These are phyloP conservation scores for Drosophila diplacantha DNA, from an alignment of 2,888 invertebrate genomes.

Conservation along the genomic window DNA sequence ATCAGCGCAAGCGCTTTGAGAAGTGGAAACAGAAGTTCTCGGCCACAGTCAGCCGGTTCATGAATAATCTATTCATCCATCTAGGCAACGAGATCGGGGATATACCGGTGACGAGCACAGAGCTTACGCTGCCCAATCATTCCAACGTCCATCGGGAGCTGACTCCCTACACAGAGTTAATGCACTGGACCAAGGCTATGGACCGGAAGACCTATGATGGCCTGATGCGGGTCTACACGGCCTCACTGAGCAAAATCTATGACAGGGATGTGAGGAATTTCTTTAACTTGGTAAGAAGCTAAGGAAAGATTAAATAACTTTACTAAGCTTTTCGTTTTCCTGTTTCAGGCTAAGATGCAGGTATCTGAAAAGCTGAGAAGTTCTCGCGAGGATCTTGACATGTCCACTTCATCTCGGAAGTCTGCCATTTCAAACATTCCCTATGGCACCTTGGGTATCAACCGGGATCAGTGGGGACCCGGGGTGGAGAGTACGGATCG, in stretches of 20 bases:
- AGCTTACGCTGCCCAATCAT: slow-evolving; percentile 86
- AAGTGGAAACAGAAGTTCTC: slow-evolving; percentile 89
- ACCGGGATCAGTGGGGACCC: slow-evolving; percentile 82
- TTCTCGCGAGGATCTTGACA: slow-evolving; percentile 77
- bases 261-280: slow-evolving; percentile 86
- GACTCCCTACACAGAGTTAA: slow-evolving; percentile 90
- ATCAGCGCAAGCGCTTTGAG: slow-evolving; percentile 87
- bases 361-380: slow-evolving; percentile 75
- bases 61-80: slow-evolving; percentile 97
- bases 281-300: slow-evolving; percentile 65
- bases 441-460: slow-evolving; percentile 80
- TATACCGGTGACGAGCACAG: slow-evolving; percentile 73
- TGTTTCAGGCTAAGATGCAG: slow-evolving; percentile 73
- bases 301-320: too few relatives aligned
- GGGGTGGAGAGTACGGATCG: slow-evolving; percentile 82
- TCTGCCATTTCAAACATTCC: slow-evolving; percentile 74
- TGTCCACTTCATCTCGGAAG: slow-evolving; percentile 77
- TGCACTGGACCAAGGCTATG: slow-evolving; percentile 94
- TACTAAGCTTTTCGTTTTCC: background rate
- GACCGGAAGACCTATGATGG: slow-evolving; percentile 90
- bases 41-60: slow-evolving; percentile 89
- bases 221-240: slow-evolving; percentile 89
- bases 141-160: slow-evolving; percentile 90
- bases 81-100: slow-evolving; percentile 89
- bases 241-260: slow-evolving; percentile 90